Conservation (phyloP, 2,888 invertebrate species). For the Diarsia dahlii region DNA sequence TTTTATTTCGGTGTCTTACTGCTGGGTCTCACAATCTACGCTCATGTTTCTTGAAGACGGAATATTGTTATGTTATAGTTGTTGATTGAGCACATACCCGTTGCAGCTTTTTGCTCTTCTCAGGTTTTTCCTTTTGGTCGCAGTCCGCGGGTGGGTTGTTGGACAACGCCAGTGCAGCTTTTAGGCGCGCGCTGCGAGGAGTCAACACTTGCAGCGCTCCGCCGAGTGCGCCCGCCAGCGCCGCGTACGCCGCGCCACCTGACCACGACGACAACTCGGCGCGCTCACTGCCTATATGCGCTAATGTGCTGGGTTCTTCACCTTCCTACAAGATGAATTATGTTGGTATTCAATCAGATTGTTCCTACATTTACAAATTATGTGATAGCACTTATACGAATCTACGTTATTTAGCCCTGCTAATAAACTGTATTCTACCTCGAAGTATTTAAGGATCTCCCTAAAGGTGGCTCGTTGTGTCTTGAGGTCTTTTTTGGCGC, state of each 20-base stretch:
- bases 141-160: conserved; percentile 87
- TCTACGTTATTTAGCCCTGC: too few species aligned
- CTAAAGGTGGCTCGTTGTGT: conserved; percentile 98
- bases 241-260: conserved; percentile 93
- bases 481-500: conserved; percentile 98
- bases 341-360: neutral
- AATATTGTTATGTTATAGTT: neutral
- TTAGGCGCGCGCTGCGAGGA: conserved; percentile 90
- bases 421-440: conserved; percentile 90
- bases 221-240: conserved; percentile 91
- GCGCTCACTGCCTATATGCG: conserved; percentile 92
- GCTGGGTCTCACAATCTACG: neutral
- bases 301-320: conserved; percentile 84
- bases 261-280: conserved; percentile 94
- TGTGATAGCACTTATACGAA: neutral
- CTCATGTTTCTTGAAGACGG: neutral
- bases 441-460: conserved; percentile 97
- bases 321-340: conserved; percentile 7
- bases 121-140: conserved; percentile 82
- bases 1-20: neutral
- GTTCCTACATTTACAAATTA: neutral
- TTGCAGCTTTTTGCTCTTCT: conserved; percentile 90
- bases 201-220: conserved; percentile 92
- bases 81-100: conserved; percentile 88
- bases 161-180: conserved; percentile 93